phyloP scores from a whole-genome alignment of 2,797 vertebrate genomes.

The Tangara arthus region DNA sequence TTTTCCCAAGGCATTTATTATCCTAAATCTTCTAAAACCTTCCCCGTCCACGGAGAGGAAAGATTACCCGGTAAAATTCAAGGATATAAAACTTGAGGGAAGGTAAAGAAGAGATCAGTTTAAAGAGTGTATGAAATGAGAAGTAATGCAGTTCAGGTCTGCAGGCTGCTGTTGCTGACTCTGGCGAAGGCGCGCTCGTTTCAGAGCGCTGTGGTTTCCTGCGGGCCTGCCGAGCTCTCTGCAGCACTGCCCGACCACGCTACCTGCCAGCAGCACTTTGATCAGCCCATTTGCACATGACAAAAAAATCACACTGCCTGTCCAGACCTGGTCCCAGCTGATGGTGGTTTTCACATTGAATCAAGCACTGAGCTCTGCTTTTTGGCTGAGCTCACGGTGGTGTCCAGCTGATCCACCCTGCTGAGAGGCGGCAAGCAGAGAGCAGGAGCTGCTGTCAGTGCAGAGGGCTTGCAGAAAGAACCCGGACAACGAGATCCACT shows the following conservation, averaged over 20 bases:
- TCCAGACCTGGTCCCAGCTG: not conserved
- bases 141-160: not conserved
- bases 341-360: not conserved
- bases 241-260: fast-evolving
- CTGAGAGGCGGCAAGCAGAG: not conserved
- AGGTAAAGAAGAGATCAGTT: not conserved
- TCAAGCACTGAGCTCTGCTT: not conserved
- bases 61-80: not conserved
- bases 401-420: not conserved
- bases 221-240: not conserved
- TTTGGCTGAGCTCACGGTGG: fast-evolving
- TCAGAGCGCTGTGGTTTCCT: not conserved
- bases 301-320: not conserved
- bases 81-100: not conserved
- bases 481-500: not conserved
- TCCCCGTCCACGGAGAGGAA: not conserved
- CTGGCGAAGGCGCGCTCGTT: not conserved
- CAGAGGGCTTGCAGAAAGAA: not conserved
- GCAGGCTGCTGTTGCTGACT: not conserved
- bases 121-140: not conserved
- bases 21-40: not conserved
- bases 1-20: not conserved
- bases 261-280: not conserved
- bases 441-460: not conserved
- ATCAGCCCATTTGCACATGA: not conserved